Conservation (phyloP, 2,113 vertebrate species). For the Syngnathus typhle region DNA sequence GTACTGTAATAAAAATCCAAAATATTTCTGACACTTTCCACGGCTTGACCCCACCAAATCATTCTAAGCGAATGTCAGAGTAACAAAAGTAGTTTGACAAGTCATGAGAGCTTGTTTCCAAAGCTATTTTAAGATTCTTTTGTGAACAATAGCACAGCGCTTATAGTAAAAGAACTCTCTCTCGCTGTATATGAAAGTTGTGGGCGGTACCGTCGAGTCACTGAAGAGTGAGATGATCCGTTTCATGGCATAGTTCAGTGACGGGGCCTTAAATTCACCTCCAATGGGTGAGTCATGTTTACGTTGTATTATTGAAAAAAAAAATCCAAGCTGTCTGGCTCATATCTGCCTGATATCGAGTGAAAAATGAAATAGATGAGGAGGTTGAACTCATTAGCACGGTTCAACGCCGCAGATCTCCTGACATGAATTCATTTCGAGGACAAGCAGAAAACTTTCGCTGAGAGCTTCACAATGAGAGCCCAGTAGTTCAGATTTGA, state of each 20-base stretch:
- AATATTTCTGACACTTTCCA: neutral
- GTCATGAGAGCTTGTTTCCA: neutral
- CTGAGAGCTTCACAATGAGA: neutral
- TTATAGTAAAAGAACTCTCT: too few relatives aligned
- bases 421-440: slow-evolving; percentile 44
- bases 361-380: slow-evolving; percentile 29
- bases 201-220: neutral
- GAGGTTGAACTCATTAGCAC: slow-evolving; percentile 45
- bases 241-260: slow-evolving; percentile 1
- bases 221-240: neutral
- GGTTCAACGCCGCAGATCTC: slow-evolving; percentile 22
- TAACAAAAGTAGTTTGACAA: neutral
- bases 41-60: too few relatives aligned
- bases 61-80: neutral
- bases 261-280: neutral
- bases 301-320: neutral
- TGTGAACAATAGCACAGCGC: too few relatives aligned
- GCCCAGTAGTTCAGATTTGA: slow-evolving; percentile 7
- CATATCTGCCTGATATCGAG: neutral
- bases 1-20: neutral
- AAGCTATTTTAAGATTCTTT: neutral
- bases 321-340: neutral
- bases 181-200: neutral
- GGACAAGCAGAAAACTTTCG: slow-evolving; percentile 31
- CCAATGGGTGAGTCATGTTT: neutral